These are phyloP conservation scores for Ophiodon elongatus DNA, from an alignment of 2,113 vertebrate species.

Conservation along the genomic window DNA sequence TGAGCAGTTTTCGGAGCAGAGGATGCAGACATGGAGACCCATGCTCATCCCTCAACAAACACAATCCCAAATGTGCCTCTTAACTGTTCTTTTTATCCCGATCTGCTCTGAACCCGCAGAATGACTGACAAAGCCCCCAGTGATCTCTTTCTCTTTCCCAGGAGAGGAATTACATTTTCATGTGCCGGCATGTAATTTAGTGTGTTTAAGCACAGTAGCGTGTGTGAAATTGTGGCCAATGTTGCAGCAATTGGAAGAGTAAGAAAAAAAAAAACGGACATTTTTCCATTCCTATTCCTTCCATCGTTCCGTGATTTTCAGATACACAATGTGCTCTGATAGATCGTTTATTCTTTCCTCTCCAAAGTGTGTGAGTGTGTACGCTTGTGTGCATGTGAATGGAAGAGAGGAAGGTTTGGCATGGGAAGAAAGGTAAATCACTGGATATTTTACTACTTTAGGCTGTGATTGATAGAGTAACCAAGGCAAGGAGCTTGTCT, in stretches of 20 bases:
- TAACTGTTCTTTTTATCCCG: slow-evolving; percentile 49
- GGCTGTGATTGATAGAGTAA: slow-evolving; percentile 67
- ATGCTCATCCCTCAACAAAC: slow-evolving; percentile 62
- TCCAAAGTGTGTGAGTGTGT: slow-evolving; percentile 27
- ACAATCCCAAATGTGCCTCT: slow-evolving; percentile 45
- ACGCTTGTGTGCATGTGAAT: slow-evolving; percentile 35
- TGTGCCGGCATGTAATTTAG: slow-evolving; percentile 42
- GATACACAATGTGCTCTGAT: slow-evolving; percentile 56
- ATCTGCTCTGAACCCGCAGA: slow-evolving; percentile 34
- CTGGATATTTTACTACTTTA: slow-evolving; percentile 57
- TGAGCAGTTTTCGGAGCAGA: not conserved
- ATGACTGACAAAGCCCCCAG: slow-evolving; percentile 51
- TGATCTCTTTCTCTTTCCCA: slow-evolving; percentile 40
- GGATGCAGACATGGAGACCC: slow-evolving; percentile 45
- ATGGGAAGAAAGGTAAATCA: slow-evolving; percentile 54
- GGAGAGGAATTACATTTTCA: slow-evolving; percentile 49
- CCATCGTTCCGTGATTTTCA: slow-evolving; percentile 31
- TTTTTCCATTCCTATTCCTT: slow-evolving; percentile 31
- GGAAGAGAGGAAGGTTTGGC: slow-evolving; percentile 55
- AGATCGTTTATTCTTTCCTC: slow-evolving; percentile 36
- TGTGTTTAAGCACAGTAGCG: slow-evolving; percentile 40
- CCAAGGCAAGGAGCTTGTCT: slow-evolving; percentile 59
- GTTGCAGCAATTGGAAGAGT: slow-evolving; percentile 17
- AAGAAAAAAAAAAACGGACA: not conserved
- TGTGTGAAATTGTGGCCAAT: slow-evolving; percentile 18